Evolutionary conservation across 2,113 vertebrate species (phyloP).

Genomic region (Falcunculus frontatus): DNA sequence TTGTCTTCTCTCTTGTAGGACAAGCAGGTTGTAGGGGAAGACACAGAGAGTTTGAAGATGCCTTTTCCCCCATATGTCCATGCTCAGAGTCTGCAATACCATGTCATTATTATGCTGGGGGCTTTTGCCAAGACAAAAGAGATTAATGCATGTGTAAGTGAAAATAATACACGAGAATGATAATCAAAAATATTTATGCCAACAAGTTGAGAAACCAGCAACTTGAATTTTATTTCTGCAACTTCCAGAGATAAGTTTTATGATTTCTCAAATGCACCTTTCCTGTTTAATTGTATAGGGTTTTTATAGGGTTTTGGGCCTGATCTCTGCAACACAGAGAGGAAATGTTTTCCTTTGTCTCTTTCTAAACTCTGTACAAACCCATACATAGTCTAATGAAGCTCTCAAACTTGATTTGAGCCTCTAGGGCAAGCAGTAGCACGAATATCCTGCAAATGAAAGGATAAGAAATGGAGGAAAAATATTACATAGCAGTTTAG

Average conservation of each 20-base stretch:
- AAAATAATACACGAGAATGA: not conserved
- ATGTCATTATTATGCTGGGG: not conserved
- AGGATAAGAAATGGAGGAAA: not conserved
- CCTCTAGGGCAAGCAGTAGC: not conserved
- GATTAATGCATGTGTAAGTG: not conserved
- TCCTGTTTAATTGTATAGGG: not conserved
- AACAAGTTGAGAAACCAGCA: not conserved
- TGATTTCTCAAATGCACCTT: not conserved
- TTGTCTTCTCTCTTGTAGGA: not conserved
- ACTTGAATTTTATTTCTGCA: not conserved
- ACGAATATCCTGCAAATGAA: not conserved
- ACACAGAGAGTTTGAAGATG: not conserved
- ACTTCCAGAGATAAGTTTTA: not conserved
- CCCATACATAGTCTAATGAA: not conserved
- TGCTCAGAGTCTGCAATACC: fast-evolving
- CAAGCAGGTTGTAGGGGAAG: not conserved
- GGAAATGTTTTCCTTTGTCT: not conserved
- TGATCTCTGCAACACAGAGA: not conserved
- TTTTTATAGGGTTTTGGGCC: not conserved
- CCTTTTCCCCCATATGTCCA: not conserved
- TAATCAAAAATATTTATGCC: not conserved
- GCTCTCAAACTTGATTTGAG: not conserved
- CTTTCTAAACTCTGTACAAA: not conserved
- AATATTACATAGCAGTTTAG: not conserved
- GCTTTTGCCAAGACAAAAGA: not conserved